Evolutionary conservation across 2,113 vertebrate genomes (phyloP).

Genomic region (Cynoglossus semilaevis): DNA sequence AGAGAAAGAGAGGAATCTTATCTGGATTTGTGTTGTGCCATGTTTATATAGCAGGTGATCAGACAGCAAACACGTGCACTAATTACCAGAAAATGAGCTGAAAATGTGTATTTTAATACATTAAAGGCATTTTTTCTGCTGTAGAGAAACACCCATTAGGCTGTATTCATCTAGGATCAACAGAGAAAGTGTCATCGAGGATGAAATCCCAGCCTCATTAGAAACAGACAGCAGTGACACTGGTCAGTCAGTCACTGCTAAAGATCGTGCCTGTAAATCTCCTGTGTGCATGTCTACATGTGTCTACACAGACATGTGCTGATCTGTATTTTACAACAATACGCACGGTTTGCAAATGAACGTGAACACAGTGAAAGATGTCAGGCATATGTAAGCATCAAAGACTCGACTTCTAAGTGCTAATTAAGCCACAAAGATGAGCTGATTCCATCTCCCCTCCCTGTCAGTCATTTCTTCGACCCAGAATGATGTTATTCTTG

Average conservation of each 20-base stretch:
- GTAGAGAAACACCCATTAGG: constrained; percentile 52
- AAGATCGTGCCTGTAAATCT: constrained; percentile 34
- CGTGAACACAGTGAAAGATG: constrained; percentile 8
- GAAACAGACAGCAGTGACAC: constrained; percentile 38
- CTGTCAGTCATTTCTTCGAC: constrained; percentile 17
- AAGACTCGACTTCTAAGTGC: constrained; percentile 23
- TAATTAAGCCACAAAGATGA: constrained; percentile 34
- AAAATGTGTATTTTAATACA: constrained; percentile 47
- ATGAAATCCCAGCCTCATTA: constrained; percentile 61
- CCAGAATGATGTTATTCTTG: constrained; percentile 18
- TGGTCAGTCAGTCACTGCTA: constrained; percentile 53
- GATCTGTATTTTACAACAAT: constrained; percentile 34
- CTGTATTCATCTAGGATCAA: constrained; percentile 48
- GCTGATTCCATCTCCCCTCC: constrained; percentile 27
- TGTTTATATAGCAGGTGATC: constrained; percentile 61
- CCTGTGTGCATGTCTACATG: constrained; percentile 17
- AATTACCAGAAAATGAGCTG: constrained; percentile 33
- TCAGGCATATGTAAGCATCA: constrained; percentile 20
- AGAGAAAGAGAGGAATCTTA: constrained; percentile 58
- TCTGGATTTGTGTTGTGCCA: constrained; percentile 70
- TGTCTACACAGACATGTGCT: not conserved
- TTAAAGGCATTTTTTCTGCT: too few species aligned
- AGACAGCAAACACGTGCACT: constrained; percentile 47
- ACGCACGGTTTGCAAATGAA: constrained; percentile 5
- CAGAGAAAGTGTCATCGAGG: constrained; percentile 60